Base-by-base conservation (phyloP, 2,797 vertebrate species). In the Enteromius fasciolatus region DNA sequence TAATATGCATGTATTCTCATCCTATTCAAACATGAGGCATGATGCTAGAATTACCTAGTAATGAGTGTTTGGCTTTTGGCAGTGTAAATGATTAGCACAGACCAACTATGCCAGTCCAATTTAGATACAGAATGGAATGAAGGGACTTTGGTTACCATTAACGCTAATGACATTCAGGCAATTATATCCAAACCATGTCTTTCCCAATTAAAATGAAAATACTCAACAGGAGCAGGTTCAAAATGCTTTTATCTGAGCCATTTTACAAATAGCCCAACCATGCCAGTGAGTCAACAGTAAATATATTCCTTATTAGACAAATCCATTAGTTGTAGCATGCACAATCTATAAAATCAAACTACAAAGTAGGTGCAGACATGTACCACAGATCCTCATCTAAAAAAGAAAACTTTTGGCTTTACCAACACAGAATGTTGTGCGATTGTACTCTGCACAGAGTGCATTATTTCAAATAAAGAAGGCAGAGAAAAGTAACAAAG, bases 141-240 rank as follows among this genome's bases (percentile, higher is more conserved):
- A 76, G 83, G 77, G 74, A 85, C 78, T 70, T 59, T 76, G 52
- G 44, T 80, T 63, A 66, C 82, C 76, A 87, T 83, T 85, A 85
- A 79, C 46, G 25, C 41, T 82, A 84, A 87, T 77, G 76, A 63
- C 50, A 75, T 81, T 87, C 76, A 82, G 78, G 78, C 82, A 84
- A 79, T 80, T 84, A 84, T 81, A 83, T 84, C 66, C 75, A 79
- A 84, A 78, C 54, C 46, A 36, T 59, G 54, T 84, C 64, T 81
- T 79, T 79, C 76, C 78, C 78, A 83, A 85, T 83, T 85, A 84
- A 76, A 75, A 83, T 10, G 12, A 81, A 80, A 81, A 82, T 81
- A 82, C 44, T 82, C 69, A 63, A 84, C 66, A 81, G 61, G 68
- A 81, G 59, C 31, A 61, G 66, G 76, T 64, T 63, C 48, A 78